phyloP scores from a whole-genome alignment of 2,888 invertebrate genomes.

The Athetis lepigone region DNA sequence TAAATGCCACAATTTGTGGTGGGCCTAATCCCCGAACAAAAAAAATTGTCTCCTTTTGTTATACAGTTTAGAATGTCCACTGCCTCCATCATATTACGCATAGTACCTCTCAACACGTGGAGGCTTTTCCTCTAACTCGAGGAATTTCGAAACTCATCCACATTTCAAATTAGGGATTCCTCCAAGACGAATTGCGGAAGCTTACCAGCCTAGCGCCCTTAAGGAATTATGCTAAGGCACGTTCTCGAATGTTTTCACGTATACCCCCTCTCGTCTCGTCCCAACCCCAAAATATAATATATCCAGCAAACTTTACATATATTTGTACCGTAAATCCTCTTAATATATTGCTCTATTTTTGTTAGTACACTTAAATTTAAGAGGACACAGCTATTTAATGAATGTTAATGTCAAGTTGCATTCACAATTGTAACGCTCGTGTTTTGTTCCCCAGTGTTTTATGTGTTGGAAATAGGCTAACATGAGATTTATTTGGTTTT shows the following conservation, averaged over 20 bases:
- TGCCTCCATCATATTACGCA: neutral
- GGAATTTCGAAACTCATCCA: slow-evolving; percentile 85
- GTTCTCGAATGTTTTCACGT: slow-evolving; percentile 89
- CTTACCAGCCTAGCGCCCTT: slow-evolving; percentile 86
- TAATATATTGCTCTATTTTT: slow-evolving; percentile 90
- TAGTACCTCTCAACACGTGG: slow-evolving; percentile 12
- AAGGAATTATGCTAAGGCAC: slow-evolving; percentile 89
- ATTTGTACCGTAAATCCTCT: slow-evolving; percentile 90
- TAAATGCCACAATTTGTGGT: too few species aligned
- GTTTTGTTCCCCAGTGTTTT: slow-evolving; percentile 69
- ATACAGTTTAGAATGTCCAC: neutral
- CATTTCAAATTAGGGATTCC: slow-evolving; percentile 91
- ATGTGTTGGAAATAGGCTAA: slow-evolving; percentile 62
- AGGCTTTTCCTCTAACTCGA: slow-evolving; percentile 66
- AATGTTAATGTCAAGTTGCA: slow-evolving; percentile 87
- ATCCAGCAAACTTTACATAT: slow-evolving; percentile 91
- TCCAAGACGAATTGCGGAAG: slow-evolving; percentile 89
- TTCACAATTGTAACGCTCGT: slow-evolving; percentile 80
- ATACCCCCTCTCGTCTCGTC: slow-evolving; percentile 84
- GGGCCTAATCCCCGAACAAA: too few species aligned
- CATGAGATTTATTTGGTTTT: slow-evolving; percentile 45
- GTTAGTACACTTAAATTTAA: slow-evolving; percentile 87
- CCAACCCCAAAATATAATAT: slow-evolving; percentile 90
- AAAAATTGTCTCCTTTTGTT: too few species aligned
- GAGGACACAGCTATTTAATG: slow-evolving; percentile 86